phyloP scores from a whole-genome alignment of 1,140 invertebrate genomes.

The Metaphire vulgaris region DNA sequence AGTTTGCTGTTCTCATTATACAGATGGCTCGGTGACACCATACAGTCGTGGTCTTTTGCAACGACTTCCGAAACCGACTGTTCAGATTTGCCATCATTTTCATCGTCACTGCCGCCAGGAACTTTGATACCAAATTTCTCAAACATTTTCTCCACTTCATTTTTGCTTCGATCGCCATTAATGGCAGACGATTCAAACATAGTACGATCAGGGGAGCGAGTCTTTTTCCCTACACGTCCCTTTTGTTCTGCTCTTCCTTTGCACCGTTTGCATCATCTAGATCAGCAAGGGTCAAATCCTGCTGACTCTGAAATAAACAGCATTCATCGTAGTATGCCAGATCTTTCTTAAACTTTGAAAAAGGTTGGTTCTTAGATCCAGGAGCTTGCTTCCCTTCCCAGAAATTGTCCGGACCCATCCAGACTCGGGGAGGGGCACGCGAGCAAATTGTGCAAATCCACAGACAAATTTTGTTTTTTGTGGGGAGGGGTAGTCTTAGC shows the following conservation, averaged over 20 bases:
- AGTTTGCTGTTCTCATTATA: background rate
- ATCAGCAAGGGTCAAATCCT: constrained; percentile 15
- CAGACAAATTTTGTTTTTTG: no score
- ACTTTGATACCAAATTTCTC: constrained; percentile 18
- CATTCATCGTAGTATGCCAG: no score
- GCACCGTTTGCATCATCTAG: background rate
- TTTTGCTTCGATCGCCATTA: background rate
- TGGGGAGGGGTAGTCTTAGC: no score
- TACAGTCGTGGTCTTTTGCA: background rate
- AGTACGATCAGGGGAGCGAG: background rate
- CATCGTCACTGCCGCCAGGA: background rate
- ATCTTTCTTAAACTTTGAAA: no score
- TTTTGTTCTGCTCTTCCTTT: constrained; percentile 4
- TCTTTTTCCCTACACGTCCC: background rate
- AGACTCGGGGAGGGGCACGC: no score
- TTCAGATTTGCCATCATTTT: background rate
- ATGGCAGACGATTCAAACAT: background rate
- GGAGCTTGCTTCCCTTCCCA: no score
- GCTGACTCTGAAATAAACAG: constrained; percentile 14
- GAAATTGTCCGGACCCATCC: no score
- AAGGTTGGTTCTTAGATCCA: no score
- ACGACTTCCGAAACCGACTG: background rate
- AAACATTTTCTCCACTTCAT: constrained; percentile 25
- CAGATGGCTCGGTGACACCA: background rate
- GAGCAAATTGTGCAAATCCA: no score